These are phyloP conservation scores for Mythimna ferrago DNA, from an alignment of 2,888 invertebrate genomes.

Conservation along the genomic window DNA sequence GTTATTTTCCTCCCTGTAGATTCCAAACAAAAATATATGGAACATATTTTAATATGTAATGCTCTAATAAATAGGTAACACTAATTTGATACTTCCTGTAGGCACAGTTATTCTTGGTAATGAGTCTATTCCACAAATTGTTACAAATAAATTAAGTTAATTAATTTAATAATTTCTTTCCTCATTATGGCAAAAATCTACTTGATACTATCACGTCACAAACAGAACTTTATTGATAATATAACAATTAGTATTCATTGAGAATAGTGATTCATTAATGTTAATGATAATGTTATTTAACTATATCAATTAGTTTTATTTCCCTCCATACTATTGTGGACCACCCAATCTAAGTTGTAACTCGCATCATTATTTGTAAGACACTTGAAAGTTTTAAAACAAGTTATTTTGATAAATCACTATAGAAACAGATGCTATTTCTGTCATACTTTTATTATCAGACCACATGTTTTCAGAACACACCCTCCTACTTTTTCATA, in stretches of 20 bases:
- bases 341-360: conserved; percentile 38
- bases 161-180: conserved; percentile 22
- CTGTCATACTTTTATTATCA: conserved; percentile 46
- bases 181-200: conserved; percentile 17
- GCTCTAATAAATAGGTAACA: conserved; percentile 5
- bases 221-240: conserved; percentile 37
- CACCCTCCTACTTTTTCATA: conserved; percentile 28
- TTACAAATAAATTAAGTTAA: conserved; percentile 5
- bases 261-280: conserved; percentile 49
- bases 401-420: conserved; percentile 67
- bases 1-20: conserved; percentile 2
- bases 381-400: conserved; percentile 48
- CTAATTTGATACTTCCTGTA: conserved; percentile 9
- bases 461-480: conserved; percentile 47
- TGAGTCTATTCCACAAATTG: conserved; percentile 15
- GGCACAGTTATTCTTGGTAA: conserved; percentile 9
- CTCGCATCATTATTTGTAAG: conserved; percentile 56
- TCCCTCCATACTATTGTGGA: conserved; percentile 4
- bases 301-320: conserved; percentile 31
- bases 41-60: neutral
- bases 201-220: conserved; percentile 17
- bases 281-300: conserved; percentile 39
- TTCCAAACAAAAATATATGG: neutral
- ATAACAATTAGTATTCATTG: conserved; percentile 39
- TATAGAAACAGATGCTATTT: conserved; percentile 66